A percentile compares a stretch with the other conserved stretches of the same genome.
Evolutionary conservation across 2,113 vertebrate genomes (phyloP).

Genomic region (Rhipidura dahli): DNA sequence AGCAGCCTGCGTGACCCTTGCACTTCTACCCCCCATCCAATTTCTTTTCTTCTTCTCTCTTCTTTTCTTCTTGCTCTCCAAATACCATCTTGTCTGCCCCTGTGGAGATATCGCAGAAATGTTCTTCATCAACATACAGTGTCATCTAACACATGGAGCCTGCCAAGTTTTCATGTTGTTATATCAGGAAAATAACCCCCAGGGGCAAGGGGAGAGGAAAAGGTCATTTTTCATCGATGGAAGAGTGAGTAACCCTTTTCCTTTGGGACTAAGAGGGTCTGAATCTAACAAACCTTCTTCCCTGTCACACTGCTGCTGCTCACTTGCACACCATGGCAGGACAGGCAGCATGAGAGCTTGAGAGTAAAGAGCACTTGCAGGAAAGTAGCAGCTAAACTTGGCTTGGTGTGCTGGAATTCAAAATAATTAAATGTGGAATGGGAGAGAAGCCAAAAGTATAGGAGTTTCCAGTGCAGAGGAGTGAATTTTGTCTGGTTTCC

Average conservation of each 20-base stretch:
- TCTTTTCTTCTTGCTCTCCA: constrained; percentile 27
- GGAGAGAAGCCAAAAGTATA: constrained; percentile 44
- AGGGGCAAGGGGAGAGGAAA: constrained; percentile 37
- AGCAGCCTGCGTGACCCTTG: neutral
- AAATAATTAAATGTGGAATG: constrained; percentile 58
- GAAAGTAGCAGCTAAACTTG: constrained; percentile 38
- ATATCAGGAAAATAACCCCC: constrained; percentile 31
- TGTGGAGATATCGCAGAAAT: constrained; percentile 17
- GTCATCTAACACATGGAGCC: constrained; percentile 45
- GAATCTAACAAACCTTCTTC: constrained; percentile 37
- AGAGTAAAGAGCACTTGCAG: neutral
- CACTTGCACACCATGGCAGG: constrained; percentile 1
- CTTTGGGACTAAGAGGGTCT: constrained; percentile 29
- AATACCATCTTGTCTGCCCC: constrained; percentile 37
- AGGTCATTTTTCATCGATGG: constrained; percentile 50
- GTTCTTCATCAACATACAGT: constrained; percentile 51
- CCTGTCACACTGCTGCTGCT: constrained; percentile 7
- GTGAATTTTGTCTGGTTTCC: constrained; percentile 59
- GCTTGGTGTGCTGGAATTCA: constrained; percentile 16
- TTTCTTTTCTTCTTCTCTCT: constrained; percentile 23
- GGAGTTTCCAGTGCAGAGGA: constrained; percentile 40
- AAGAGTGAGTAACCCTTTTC: constrained; percentile 51
- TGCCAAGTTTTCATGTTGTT: constrained; percentile 53
- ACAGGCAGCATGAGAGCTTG: neutral
- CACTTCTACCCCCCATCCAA: neutral